phyloP scores from a whole-genome alignment of 2,797 vertebrate genomes.

The Adelosebastes latens region DNA sequence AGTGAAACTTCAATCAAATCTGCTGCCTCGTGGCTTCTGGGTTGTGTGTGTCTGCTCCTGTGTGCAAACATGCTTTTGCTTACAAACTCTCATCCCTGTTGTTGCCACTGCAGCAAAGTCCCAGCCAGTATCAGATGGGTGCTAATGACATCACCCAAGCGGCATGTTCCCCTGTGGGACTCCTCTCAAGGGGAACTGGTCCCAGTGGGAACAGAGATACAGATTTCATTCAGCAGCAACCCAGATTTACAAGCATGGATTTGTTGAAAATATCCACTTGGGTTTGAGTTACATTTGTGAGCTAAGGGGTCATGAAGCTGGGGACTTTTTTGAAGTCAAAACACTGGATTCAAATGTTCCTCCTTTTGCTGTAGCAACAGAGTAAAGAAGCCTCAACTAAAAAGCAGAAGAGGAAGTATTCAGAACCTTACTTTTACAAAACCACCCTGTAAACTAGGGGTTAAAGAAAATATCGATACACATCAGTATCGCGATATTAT shows the following conservation, averaged over 20 bases:
- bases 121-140: constrained; percentile 21
- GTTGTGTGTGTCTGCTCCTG: not conserved
- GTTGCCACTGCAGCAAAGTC: constrained; percentile 2
- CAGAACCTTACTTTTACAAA: not conserved
- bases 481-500: too few relatives aligned
- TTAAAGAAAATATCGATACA: too few relatives aligned
- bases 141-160: constrained; percentile 22
- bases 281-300: not conserved
- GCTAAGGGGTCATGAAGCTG: not conserved
- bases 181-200: constrained; percentile 2
- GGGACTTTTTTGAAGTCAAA: not conserved
- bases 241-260: not conserved
- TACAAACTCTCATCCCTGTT: not conserved
- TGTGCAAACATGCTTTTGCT: not conserved
- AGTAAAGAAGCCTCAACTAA: not conserved
- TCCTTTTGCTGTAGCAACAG: not conserved
- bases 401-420: not conserved
- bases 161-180: constrained; percentile 11
- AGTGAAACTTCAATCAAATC: constrained; percentile 7
- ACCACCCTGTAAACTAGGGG: not conserved
- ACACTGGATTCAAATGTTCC: not conserved
- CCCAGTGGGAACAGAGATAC: constrained; percentile 6
- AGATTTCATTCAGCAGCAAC: not conserved
- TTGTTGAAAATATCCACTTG: not conserved
- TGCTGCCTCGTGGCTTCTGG: not conserved